These are phyloP conservation scores for Leucoma salicis DNA, from an alignment of 2,888 invertebrate genomes.

Conservation along the genomic window DNA sequence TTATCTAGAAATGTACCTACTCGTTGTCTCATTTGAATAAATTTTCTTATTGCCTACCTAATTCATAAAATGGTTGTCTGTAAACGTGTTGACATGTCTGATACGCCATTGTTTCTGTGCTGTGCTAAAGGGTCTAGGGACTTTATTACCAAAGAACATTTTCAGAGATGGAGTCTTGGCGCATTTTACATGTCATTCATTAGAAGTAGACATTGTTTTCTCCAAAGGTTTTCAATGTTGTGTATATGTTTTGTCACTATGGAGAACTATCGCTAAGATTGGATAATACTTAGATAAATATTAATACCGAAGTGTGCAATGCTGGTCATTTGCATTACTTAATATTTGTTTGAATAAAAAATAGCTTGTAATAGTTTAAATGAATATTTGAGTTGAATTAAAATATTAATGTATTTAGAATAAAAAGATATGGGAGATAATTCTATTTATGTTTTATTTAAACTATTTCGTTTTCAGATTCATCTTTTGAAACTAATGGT, in stretches of 20 bases:
- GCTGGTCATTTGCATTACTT: constrained; percentile 81
- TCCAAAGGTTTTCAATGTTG: constrained; percentile 65
- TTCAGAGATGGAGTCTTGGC: constrained; percentile 9
- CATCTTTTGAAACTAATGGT: too few relatives aligned
- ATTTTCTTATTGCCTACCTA: constrained; percentile 35
- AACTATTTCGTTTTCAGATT: too few relatives aligned
- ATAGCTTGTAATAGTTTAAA: constrained; percentile 82
- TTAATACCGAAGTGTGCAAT: constrained; percentile 79
- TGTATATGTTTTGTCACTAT: constrained; percentile 68
- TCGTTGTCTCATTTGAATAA: constrained; percentile 52
- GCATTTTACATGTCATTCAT: constrained; percentile 34
- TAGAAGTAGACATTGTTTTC: constrained; percentile 48
- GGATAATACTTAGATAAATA: constrained; percentile 75
- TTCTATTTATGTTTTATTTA: constrained; percentile 42
- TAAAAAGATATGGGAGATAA: constrained; percentile 81
- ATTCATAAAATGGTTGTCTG: constrained; percentile 30
- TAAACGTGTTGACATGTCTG: constrained; percentile 21
- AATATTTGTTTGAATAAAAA: constrained; percentile 76
- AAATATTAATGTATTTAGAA: constrained; percentile 83
- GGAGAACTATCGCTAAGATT: constrained; percentile 75
- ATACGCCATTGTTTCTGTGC: constrained; percentile 10
- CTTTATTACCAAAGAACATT: constrained; percentile 34
- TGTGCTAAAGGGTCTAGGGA: constrained; percentile 13
- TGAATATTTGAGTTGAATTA: constrained; percentile 81
- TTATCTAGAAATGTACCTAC: constrained; percentile 59